Evolutionary conservation across 2,888 invertebrate genomes (phyloP).

Genomic region (Apamea sordens): DNA sequence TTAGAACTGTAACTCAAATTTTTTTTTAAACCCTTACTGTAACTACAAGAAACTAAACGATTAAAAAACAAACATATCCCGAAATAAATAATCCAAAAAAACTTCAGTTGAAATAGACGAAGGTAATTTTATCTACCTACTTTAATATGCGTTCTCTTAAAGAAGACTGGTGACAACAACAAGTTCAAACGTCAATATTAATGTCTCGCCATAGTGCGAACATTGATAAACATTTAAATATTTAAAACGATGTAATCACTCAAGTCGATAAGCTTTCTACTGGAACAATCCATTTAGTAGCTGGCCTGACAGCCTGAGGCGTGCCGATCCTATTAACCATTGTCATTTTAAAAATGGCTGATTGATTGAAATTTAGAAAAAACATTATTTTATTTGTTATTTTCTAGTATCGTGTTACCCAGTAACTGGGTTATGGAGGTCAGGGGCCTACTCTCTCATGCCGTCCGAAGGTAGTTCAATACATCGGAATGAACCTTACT

Average conservation of each 20-base stretch:
- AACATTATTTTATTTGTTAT: background rate
- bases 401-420: background rate
- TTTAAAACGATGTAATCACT: slow-evolving; percentile 36
- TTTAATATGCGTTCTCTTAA: background rate
- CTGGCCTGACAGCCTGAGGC: background rate
- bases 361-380: background rate
- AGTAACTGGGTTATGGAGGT: background rate
- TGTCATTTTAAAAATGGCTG: background rate
- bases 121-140: background rate
- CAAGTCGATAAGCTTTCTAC: slow-evolving; percentile 34
- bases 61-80: too few species aligned
- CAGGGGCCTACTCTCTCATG: background rate
- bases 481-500: too few species aligned
- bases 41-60: too few species aligned
- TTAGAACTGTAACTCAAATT: too few species aligned
- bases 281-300: background rate
- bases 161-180: background rate
- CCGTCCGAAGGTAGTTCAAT: background rate
- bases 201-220: slow-evolving; percentile 12
- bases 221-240: slow-evolving; percentile 33
- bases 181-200: slow-evolving; percentile 4
- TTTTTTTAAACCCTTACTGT: too few species aligned
- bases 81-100: background rate
- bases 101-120: too few species aligned
- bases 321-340: background rate